Conservation (phyloP, 2,113 vertebrate species). For the Python bivittatus region DNA sequence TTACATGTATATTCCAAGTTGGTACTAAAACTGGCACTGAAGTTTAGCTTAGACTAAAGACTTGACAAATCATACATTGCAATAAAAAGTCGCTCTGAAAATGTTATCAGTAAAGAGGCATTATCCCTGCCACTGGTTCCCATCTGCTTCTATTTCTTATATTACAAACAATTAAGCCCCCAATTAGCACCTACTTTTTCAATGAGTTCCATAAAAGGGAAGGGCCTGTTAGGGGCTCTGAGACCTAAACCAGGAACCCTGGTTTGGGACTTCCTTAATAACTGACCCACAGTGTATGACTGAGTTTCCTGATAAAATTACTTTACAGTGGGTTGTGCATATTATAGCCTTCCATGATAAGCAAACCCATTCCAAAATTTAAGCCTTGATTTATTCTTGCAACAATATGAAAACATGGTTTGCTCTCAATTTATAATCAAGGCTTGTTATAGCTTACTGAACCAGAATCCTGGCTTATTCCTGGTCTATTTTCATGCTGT, state of each 20-base stretch:
- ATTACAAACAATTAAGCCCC: neutral
- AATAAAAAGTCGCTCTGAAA: neutral
- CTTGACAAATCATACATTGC: neutral
- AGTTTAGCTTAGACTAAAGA: neutral
- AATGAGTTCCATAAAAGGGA: neutral
- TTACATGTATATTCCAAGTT: neutral
- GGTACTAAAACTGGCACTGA: neutral
- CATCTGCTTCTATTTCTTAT: neutral
- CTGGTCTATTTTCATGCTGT: too few relatives aligned
- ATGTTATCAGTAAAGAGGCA: neutral
- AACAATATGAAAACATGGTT: too few relatives aligned
- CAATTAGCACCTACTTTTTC: neutral
- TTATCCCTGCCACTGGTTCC: neutral
- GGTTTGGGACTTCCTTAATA: neutral
- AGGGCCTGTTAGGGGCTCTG: neutral
- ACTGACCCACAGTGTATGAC: neutral
- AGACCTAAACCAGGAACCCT: neutral
- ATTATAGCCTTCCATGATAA: too few relatives aligned
- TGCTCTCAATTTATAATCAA: too few relatives aligned
- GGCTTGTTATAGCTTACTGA: too few relatives aligned
- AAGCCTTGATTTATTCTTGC: too few relatives aligned
- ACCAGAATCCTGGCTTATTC: too few relatives aligned
- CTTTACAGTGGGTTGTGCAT: too few relatives aligned
- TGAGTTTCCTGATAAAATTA: too few relatives aligned
- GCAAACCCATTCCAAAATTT: too few relatives aligned